These are phyloP conservation scores for Galaxea fascicularis DNA, from an alignment of 92 coral and sea anemone species.

Conservation along the genomic window DNA sequence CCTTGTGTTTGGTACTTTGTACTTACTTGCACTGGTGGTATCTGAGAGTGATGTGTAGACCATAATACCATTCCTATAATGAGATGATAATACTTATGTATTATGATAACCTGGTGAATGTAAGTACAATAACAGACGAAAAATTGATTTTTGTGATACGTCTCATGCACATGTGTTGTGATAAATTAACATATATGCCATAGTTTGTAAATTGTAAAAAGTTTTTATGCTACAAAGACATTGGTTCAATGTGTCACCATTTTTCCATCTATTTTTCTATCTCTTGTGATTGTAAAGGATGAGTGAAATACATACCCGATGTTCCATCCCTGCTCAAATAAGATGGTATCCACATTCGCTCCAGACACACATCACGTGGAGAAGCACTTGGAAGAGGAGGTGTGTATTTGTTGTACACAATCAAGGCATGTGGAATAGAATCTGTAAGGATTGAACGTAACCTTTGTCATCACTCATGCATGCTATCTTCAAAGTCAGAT, in stretches of 20 bases:
- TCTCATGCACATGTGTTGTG: too few species aligned
- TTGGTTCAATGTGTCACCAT: too few species aligned
- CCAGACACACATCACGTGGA: slow-evolving; percentile 81
- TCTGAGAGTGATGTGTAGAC: slow-evolving; percentile 47
- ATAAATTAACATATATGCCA: too few species aligned
- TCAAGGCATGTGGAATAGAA: slow-evolving; percentile 79
- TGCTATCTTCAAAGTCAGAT: too few species aligned
- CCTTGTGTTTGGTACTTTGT: background rate
- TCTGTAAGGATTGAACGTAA: slow-evolving; percentile 43
- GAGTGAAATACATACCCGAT: slow-evolving; percentile 76
- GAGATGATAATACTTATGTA: background rate
- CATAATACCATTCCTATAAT: slow-evolving; percentile 47
- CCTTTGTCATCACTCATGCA: background rate
- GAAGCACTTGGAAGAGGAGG: slow-evolving; percentile 90
- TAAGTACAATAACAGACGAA: too few species aligned
- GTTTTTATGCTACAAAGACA: too few species aligned
- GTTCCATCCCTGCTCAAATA: slow-evolving; percentile 74
- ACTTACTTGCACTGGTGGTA: slow-evolving; percentile 31
- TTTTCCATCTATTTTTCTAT: background rate
- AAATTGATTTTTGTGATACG: too few species aligned
- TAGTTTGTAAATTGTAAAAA: too few species aligned
- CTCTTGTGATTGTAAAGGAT: background rate
- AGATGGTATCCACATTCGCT: slow-evolving; percentile 90
- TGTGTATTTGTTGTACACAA: slow-evolving; percentile 79
- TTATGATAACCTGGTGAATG: background rate